These are phyloP conservation scores for Synanthedon tipuliformis DNA, from an alignment of 2,888 invertebrate species.

Conservation along the genomic window DNA sequence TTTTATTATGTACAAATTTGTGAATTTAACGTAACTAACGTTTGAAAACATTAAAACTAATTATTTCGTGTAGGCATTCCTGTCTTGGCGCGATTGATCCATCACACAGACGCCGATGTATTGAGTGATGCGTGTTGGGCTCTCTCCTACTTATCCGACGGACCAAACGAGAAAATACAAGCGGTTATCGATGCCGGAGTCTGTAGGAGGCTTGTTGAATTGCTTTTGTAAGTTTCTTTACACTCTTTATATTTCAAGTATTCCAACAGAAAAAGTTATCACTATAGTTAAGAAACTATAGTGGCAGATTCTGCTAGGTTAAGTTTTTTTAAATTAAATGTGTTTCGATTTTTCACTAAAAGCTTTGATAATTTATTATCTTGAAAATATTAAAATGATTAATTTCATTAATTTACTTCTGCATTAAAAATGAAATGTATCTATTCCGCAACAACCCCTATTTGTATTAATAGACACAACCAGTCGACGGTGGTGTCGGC, in stretches of 20 bases:
- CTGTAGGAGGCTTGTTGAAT: constrained; percentile 79
- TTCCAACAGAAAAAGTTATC: not conserved
- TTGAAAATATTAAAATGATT: too few species aligned
- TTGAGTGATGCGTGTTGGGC: constrained; percentile 97
- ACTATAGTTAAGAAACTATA: too few species aligned
- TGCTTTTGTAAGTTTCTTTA: constrained; percentile 61
- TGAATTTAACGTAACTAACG: too few species aligned
- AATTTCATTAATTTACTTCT: too few species aligned
- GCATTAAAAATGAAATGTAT: too few species aligned
- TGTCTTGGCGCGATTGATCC: constrained; percentile 86
- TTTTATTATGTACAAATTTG: too few species aligned
- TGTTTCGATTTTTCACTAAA: too few species aligned
- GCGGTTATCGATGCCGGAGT: constrained; percentile 96
- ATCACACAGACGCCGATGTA: constrained; percentile 89
- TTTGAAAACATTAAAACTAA: too few species aligned
- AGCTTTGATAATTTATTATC: too few species aligned
- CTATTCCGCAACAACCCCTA: too few species aligned
- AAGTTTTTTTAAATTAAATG: too few species aligned
- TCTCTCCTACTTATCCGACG: constrained; percentile 94
- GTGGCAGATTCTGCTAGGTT: too few species aligned
- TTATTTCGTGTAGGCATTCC: constrained; percentile 74
- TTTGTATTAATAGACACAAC: constrained; percentile 72
- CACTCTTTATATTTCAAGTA: not conserved
- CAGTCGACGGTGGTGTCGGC: constrained; percentile 89
- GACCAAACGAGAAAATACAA: constrained; percentile 97